Conservation (phyloP, 2,888 invertebrate genomes). For the Acholoe squamosa region DNA sequence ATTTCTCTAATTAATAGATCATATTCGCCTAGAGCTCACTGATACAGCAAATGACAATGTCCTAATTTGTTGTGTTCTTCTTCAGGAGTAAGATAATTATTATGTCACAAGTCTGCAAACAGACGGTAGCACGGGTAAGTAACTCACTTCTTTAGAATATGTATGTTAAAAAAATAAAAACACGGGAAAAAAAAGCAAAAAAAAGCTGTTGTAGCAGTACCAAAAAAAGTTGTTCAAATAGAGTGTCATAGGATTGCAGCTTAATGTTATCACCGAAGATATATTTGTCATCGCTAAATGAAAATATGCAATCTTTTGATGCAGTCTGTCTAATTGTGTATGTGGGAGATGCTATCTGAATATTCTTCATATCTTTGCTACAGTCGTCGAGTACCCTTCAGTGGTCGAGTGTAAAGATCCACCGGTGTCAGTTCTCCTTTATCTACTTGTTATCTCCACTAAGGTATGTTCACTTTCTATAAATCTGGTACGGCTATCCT, state of each 20-base stretch:
- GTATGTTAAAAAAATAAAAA: background rate
- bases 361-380: background rate
- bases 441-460: conserved; percentile 82
- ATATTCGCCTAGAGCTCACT: background rate
- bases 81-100: conserved; percentile 82
- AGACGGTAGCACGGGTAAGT: conserved; percentile 82
- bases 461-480: conserved; percentile 74
- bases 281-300: too few relatives aligned
- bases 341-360: background rate
- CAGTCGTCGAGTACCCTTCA: conserved; percentile 82
- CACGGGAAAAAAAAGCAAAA: too few relatives aligned
- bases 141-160: too few relatives aligned
- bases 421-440: conserved; percentile 81
- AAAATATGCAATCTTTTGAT: too few relatives aligned
- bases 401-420: conserved; percentile 82
- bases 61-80: conserved; percentile 36
- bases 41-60: too few relatives aligned
- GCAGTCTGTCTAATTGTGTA: too few relatives aligned
- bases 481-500: background rate
- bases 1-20: too few relatives aligned
- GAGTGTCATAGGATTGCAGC: too few relatives aligned
- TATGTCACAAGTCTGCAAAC: conserved; percentile 82
- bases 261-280: background rate
- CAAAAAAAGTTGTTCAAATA: too few relatives aligned
- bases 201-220: too few relatives aligned